phyloP scores from a whole-genome alignment of 1,140 invertebrate genomes.

The Parapsyche elsis region DNA sequence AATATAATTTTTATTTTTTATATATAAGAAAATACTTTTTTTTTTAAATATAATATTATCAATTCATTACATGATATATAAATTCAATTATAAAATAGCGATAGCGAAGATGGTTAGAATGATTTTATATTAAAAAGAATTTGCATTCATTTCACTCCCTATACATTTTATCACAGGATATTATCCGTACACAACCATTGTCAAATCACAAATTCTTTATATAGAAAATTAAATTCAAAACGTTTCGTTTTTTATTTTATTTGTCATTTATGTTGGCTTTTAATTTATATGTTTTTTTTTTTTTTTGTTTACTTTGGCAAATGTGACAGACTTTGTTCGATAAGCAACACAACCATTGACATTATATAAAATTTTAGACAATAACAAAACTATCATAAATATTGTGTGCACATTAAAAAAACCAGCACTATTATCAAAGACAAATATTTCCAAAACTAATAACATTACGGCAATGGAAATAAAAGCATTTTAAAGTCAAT shows the following conservation, averaged over 20 bases:
- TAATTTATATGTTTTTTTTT: background rate
- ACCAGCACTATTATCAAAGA: too few species aligned
- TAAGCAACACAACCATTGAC: slow-evolving; percentile 28
- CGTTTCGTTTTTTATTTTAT: too few species aligned
- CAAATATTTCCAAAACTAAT: too few species aligned
- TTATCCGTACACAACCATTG: slow-evolving; percentile 50
- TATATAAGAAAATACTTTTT: slow-evolving; percentile 38
- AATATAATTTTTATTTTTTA: slow-evolving; percentile 22
- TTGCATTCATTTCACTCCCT: slow-evolving; percentile 29
- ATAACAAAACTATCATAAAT: too few species aligned
- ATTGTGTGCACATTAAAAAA: too few species aligned
- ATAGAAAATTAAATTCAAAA: slow-evolving; percentile 15
- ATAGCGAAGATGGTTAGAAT: slow-evolving; percentile 1
- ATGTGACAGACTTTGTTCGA: slow-evolving; percentile 34
- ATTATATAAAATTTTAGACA: too few species aligned
- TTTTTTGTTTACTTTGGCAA: slow-evolving; percentile 36
- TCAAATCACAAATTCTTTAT: slow-evolving; percentile 51
- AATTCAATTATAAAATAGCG: slow-evolving; percentile 23
- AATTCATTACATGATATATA: slow-evolving; percentile 4
- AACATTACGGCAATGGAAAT: too few species aligned
- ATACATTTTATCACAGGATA: slow-evolving; percentile 53
- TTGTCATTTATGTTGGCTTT: slow-evolving; percentile 28
- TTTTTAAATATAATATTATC: slow-evolving; percentile 21
- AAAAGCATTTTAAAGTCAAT: too few species aligned
- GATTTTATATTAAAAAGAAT: slow-evolving; percentile 22